These are phyloP conservation scores for Garrulus glandarius DNA, from an alignment of 2,797 vertebrate genomes.

Conservation along the genomic window DNA sequence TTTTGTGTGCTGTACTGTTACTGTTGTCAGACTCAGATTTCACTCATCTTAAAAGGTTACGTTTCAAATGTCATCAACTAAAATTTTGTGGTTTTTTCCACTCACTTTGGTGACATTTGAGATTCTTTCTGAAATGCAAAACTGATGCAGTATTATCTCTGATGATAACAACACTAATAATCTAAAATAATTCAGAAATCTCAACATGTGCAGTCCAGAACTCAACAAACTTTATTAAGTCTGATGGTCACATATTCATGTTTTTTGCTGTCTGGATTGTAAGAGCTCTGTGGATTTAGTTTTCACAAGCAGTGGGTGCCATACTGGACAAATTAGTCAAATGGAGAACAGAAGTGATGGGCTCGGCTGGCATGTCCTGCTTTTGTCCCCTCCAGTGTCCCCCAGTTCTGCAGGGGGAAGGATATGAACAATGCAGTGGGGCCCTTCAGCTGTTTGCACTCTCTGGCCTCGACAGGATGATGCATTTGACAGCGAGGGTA, in stretches of 20 bases:
- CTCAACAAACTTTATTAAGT: not conserved
- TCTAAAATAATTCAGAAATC: not conserved
- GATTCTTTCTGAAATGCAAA: not conserved
- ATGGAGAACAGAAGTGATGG: not conserved
- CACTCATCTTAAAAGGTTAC: not conserved
- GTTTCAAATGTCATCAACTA: not conserved
- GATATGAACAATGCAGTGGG: accelerated
- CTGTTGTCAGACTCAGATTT: not conserved
- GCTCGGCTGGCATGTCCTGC: accelerated
- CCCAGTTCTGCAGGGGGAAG: not conserved
- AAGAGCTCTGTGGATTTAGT: not conserved
- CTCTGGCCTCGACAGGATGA: accelerated
- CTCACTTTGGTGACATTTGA: not conserved
- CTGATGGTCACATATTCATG: not conserved
- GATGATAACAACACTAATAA: not conserved
- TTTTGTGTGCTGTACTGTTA: not conserved
- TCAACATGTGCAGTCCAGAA: not conserved
- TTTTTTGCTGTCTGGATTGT: not conserved
- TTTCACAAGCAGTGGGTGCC: constrained; percentile 12
- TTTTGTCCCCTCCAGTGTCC: not conserved
- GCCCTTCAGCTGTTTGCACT: not conserved
- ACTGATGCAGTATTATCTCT: not conserved
- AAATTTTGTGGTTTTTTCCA: not conserved
- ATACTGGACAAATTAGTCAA: not conserved
- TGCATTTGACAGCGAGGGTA: accelerated